Evolutionary conservation across 2,797 vertebrate genomes (phyloP), one percentile per base, ranked within the genome.

Genomic region (Sebastes glaucus): DNA sequence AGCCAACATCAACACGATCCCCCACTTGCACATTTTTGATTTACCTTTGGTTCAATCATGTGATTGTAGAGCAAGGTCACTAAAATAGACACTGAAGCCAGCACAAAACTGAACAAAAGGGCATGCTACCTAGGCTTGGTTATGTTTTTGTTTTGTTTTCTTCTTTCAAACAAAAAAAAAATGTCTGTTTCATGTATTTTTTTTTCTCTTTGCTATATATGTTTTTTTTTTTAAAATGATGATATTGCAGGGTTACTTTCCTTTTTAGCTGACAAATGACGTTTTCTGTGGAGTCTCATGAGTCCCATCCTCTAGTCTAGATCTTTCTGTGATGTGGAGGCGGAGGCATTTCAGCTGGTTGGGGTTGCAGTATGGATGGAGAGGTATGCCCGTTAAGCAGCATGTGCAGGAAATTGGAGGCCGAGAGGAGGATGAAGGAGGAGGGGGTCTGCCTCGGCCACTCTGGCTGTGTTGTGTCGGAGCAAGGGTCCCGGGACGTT

Each of bases 311-410:
- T 91, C 77, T 83, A 80, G 86, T 90, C 77, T 72, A 74, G 81
- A 78, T 90, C 78, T 85, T 87, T 80, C 78, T 59, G 84, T 81
- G 81, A 81, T 80, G 87, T 82, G 84, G 83, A 85, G 81, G 78
- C 57, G 65, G 80, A 84, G 91, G 93, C 94, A 90, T 95, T 96
- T 93, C 93, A 96, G 96, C 96, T 96, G 95, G 95, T 94, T 88
- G 94, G 94, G 94, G 95, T 96, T 94, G 95, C 96, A 96, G 94
- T 92, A 92, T 93, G 90, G 92, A 93, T 90, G 91, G 86, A 95
- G 95, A 96, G 94, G 95, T 96, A 95, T 95, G 95, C 93, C 93
- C 92, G 92, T 94, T 92, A 96, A 96, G 95, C 95, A 96, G 95
- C 95, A 96, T 94, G 94, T 95, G 92, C 90, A 93, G 93, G 93